A percentile compares a stretch with the other conserved stretches of the same genome.
phyloP scores from a whole-genome alignment of 1,140 invertebrate species.

The Halictus rubicundus region DNA sequence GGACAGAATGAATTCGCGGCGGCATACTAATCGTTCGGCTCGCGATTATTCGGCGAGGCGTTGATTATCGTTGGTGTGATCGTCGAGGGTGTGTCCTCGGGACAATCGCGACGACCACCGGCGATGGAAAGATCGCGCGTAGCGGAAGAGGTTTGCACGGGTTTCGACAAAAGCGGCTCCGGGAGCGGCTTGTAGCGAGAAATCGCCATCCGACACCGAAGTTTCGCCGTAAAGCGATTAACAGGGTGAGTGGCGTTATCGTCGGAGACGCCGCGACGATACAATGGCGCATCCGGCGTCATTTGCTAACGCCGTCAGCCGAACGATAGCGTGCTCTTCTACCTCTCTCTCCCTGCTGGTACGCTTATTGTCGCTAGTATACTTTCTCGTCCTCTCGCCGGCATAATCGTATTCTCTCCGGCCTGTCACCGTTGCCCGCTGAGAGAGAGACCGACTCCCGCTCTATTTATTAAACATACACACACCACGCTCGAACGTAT shows the following conservation, averaged over 20 bases:
- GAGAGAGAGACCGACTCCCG: no score
- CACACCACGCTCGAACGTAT: conserved; percentile 18
- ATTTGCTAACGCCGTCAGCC: conserved; percentile 46
- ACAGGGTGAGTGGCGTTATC: conserved; percentile 56
- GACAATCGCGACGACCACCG: conserved; percentile 1
- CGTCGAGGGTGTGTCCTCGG: not conserved
- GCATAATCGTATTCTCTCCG: conserved; percentile 54
- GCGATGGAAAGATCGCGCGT: not conserved
- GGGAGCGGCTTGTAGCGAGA: conserved; percentile 1
- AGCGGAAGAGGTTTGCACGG: conserved; percentile 27
- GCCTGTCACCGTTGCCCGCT: no score
- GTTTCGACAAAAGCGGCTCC: conserved; percentile 54
- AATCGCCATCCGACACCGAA: conserved; percentile 60
- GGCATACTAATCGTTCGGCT: conserved; percentile 27
- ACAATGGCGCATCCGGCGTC: conserved; percentile 52
- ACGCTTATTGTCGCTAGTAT: conserved; percentile 44
- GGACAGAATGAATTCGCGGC: conserved; percentile 39
- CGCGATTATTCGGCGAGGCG: not conserved
- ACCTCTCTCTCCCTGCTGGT: no score
- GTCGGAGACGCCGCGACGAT: conserved; percentile 49
- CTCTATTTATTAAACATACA: conserved; percentile 45
- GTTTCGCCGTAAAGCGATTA: conserved; percentile 67
- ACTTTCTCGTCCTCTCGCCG: conserved; percentile 61
- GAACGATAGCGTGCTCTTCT: conserved; percentile 19
- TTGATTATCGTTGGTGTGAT: conserved; percentile 17